Base-by-base conservation (phyloP, 2,888 invertebrate genomes). In the Nasonia oneida region DNA sequence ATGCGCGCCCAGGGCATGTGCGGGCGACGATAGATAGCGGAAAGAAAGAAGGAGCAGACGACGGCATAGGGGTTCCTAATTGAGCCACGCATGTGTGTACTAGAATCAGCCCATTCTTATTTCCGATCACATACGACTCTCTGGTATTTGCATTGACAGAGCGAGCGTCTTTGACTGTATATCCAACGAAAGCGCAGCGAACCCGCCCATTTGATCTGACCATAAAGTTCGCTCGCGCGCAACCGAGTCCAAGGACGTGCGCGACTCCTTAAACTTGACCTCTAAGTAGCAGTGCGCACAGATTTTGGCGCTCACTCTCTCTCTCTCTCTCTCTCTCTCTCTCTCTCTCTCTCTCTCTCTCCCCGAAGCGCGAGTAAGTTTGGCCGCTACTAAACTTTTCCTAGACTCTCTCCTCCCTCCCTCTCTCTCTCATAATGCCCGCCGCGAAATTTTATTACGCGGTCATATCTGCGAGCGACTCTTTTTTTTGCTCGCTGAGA, bases 221-320 rank as follows among this genome's bases (percentile, higher is more conserved):
- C 90, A 88, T 90, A 91, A 93, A 92, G 91, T 93, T 92, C 88
- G 80, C 89, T 87, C 67, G 84, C 76, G n/a, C 18, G 37, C 6
- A 39, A 23, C 10, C 84, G 88, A 88, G 88, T 90, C 89, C 89
- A 91, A 91, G 91, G 90, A 90, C 89, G 89, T 86, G 29, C 70
- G 80, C 89, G 86, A 88, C 91, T 91, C 91, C 91, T 92, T 92
- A 91, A 92, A 91, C 90, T 91, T 91, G 92, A 92, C 91, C 91
- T 89, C 89, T 83, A 87, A 84, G 75, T 84, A 71, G 82, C 78
- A 79, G 79, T 82, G 73, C 70, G 18, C 67, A 18, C 73, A 71
- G 61, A 70, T 80, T 84, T 74, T 74, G 71, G 29, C 33, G n/a
- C 74, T 6, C 12, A 79, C 88, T 53, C 57, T n/a, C 53, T 18